Evolutionary conservation across 2,888 invertebrate species (phyloP), one percentile per base, ranked within the genome.

Genomic region (Myopa tessellatipennis): DNA sequence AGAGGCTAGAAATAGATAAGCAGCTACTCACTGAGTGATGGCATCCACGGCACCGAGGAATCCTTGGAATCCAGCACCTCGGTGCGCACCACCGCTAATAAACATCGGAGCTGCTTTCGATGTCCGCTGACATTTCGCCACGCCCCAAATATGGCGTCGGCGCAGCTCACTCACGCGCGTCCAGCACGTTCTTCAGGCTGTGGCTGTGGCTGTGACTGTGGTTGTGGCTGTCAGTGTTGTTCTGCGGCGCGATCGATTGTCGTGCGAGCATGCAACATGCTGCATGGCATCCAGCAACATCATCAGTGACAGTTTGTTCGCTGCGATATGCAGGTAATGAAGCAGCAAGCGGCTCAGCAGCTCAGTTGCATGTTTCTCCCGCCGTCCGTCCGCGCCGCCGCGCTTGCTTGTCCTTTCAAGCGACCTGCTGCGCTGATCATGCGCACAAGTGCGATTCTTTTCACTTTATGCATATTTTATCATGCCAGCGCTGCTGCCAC

Each of bases 401-500:
- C 50, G 36, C 38, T 38, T 58, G 36, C 58, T 34, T 65, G 45
- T n/a, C 36, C 34, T 52, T 55, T 4, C 50, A 10, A n/a, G 52
- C 36, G 73, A 45, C 73, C 38, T n/a, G 65, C 68, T 67, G 55
- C 65, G 36, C 36, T 36, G 70, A 45, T 58, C 75, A 69, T 69
- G 68, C 75, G 68, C 63, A 68, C 74, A 76, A 76, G 79, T 79
- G 79, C 68, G 72, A 79, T 65, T 79, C 77, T 78, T 50, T 38
- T 26, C 74, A 55, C 14, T 76, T 77, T 79, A 67, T 77, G 76
- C 74, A 69, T 69, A 79, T 77, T 77, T 79, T 68, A 75, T 75
- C 77, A 76, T 79, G 61, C 40, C 60, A 60, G 50, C 36, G 75
- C 26, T 8, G 68, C 69, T 69, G 36, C 58, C 38, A 45, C 45